phyloP scores from a whole-genome alignment of 1,140 invertebrate genomes.

The Drosophila subpulchrella region DNA sequence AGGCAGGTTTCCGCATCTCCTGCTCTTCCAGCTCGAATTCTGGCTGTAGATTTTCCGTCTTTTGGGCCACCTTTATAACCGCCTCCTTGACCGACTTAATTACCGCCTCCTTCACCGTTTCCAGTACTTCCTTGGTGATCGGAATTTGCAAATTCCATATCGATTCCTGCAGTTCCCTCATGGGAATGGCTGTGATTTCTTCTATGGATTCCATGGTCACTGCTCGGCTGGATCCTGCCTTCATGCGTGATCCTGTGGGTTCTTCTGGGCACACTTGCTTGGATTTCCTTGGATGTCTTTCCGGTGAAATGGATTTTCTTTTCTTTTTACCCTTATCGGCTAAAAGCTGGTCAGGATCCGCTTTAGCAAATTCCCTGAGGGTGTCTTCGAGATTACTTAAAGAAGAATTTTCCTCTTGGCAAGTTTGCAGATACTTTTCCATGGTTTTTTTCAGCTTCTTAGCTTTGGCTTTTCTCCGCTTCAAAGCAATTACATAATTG shows the following conservation, averaged over 20 bases:
- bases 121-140: neutral
- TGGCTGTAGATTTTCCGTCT: neutral
- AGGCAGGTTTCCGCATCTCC: neutral
- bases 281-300: no score
- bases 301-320: no score
- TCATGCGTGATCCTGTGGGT: neutral
- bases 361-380: no score
- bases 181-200: neutral
- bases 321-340: no score
- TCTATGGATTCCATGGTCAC: neutral
- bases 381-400: no score
- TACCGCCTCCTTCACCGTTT: neutral
- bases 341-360: no score
- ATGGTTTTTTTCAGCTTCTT: no score
- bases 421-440: no score
- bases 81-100: neutral
- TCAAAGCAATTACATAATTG: no score
- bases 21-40: neutral
- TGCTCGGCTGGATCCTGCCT: neutral
- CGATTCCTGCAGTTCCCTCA: neutral
- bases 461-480: no score
- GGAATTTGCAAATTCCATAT: neutral
- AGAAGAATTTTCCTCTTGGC: no score
- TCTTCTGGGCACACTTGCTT: neutral
- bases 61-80: neutral